Conservation (phyloP, 1,140 invertebrate species). For the Lamellibrachia luymesi region DNA sequence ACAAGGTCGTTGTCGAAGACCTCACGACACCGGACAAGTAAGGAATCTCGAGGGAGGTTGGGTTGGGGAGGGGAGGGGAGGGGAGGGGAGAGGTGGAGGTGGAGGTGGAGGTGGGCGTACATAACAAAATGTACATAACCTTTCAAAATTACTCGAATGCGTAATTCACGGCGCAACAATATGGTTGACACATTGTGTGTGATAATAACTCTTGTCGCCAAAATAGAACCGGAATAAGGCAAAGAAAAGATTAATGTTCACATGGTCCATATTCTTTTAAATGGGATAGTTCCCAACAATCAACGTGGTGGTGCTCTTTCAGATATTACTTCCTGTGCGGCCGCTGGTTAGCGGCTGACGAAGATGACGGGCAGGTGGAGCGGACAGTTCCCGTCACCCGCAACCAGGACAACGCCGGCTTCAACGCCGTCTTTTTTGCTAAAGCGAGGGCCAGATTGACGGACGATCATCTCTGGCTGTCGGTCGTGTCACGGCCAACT, state of each 20-base stretch:
- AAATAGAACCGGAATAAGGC: no score
- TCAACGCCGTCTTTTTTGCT: slow-evolving; percentile 47
- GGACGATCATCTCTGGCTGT: slow-evolving; percentile 36
- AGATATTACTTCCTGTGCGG: slow-evolving; percentile 33
- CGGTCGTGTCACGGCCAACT: slow-evolving; percentile 29
- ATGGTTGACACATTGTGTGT: no score
- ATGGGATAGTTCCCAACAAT: background rate
- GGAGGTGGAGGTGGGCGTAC: background rate
- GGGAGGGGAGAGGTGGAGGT: no score
- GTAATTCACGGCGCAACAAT: no score
- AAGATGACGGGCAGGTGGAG: slow-evolving; percentile 57
- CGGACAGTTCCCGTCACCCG: slow-evolving; percentile 53
- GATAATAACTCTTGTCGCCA: no score
- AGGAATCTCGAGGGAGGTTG: background rate
- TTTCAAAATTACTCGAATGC: no score
- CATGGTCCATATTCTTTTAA: background rate
- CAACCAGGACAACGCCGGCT: slow-evolving; percentile 41
- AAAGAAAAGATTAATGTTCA: background rate
- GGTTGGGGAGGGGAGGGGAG: no score
- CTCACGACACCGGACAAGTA: slow-evolving; percentile 10
- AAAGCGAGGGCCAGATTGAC: slow-evolving; percentile 34
- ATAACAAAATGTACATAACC: background rate
- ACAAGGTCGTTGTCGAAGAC: slow-evolving; percentile 23
- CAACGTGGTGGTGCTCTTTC: background rate
- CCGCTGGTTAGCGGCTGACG: slow-evolving; percentile 56